Base-by-base conservation (phyloP, 2,113 vertebrate genomes). In the Synodontis membranacea region DNA sequence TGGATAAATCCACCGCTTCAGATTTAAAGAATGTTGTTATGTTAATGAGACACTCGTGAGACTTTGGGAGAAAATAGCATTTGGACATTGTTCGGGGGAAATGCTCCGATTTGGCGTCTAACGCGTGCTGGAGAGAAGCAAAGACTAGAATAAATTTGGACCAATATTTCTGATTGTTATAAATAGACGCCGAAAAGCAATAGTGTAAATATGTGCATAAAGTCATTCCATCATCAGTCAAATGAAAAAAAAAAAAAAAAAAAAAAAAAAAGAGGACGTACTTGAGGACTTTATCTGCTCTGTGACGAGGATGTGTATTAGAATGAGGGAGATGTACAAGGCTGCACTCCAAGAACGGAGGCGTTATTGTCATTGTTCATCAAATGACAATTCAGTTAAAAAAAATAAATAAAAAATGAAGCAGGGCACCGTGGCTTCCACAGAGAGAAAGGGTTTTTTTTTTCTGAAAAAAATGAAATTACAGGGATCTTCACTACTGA, bases 11-110 rank as follows among this genome's bases (percentile, higher is more conserved):
- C 54, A 39, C 56, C 7, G 52, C 34, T 46, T 39, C 31, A 82
- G 81, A 76, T 82, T 75, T 76, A 37, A 75, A 48, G n/a, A 62
- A 75, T 10, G n/a, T 44, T 68, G 23, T 46, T 82, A 46, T 82
- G 39, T 56, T 82, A 82, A 82, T 74, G 52, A 82, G 21, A 12
- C 14, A 37, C n/a, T 66, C 44, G 34, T 54, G 37, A 44, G 31
- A 76, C 39, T 64, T 81, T 42, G 54, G 46, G 46, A 50, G 74
- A 31, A 75, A 76, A 50, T 31, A 76, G 14, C 74, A 50, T 50
- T 19, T 31, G 46, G 50, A 46, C 3, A 2, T 21, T 39, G 31
- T 25, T 37, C 23, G 10, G 39, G 23, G 10, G 39, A 12, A 34
- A 42, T 25, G 8, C 52, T 37, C 42, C 82, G 76, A 42, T 31